Evolutionary conservation across 2,888 invertebrate species (phyloP).

Genomic region (Tipula helvola): DNA sequence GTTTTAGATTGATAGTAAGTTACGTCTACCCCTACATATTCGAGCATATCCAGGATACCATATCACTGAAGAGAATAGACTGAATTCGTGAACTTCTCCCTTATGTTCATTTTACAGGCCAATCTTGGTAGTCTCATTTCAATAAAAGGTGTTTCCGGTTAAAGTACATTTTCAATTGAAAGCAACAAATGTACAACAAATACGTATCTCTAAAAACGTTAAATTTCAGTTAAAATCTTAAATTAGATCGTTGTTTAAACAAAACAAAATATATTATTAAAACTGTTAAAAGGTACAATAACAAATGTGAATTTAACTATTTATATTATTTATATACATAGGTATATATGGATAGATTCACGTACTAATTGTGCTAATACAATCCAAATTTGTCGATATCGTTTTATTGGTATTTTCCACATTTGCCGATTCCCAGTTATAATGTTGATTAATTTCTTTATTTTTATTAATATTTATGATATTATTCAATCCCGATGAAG

Average conservation of each 20-base stretch:
- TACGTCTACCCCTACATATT: too few species aligned
- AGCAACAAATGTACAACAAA: background rate
- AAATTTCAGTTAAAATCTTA: background rate
- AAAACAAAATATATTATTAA: background rate
- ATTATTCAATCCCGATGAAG: constrained; percentile 12
- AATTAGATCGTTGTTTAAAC: background rate
- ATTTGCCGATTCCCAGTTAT: constrained; percentile 12
- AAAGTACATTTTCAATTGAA: background rate
- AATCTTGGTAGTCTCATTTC: background rate
- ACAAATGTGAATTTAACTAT: constrained; percentile 4
- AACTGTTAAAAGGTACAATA: background rate
- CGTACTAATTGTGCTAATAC: constrained; percentile 20
- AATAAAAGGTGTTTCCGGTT: background rate
- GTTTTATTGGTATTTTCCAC: constrained; percentile 16
- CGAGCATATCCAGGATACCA: too few species aligned
- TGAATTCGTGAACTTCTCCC: too few species aligned
- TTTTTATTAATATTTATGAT: constrained; percentile 15
- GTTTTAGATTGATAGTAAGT: too few species aligned
- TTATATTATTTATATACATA: background rate
- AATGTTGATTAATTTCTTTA: constrained; percentile 7
- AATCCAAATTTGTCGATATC: constrained; percentile 18
- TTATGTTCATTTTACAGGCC: too few species aligned
- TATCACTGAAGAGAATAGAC: too few species aligned
- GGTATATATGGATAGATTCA: constrained; percentile 11
- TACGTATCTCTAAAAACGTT: background rate